Evolutionary conservation across 2,888 invertebrate species (phyloP), one percentile per base, ranked within the genome.

Genomic region (Limnephilus lunatus): DNA sequence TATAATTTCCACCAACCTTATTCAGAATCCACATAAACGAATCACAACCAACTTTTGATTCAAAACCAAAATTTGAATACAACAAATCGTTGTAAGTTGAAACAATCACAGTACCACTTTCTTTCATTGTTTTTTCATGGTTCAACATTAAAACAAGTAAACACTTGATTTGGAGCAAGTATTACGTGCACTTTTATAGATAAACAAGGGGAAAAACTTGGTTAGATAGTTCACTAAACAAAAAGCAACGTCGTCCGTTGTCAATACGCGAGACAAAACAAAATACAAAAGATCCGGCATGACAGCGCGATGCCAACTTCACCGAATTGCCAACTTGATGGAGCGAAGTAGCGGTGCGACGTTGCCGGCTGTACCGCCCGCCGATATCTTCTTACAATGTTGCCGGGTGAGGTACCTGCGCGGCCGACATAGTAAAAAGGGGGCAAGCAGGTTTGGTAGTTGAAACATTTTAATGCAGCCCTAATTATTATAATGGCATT

Each of bases 241-340:
- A 86, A 85, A 80, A 53, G n/a, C 15, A 68, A 85, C 80, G 80
- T 25, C 80, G 44, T 85, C 86, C 90, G 90, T 91, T 80, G 85
- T 39, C 86, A 85, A 68, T 53, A 91, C 32, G 80, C 85, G n/a
- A 91, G 68, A 31, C 90, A 91, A 91, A 91, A 91, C 90, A 91
- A 86, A 86, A 91, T 80, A 53, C 31, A 68, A 68, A 68, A 68
- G 68, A 86, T 85, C 85, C 90, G 85, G 83, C 90, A 91, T 91
- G 90, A 91, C 90, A 91, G 90, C 86, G 90, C 81, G 90, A 12
- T 91, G 86, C 90, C 90, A 91, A 91, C 90, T 39, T 91, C 30
- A 68, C 25, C 48, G 39, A 83, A 68, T n/a, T 68, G 68, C 68
- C 68, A 68, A 68, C 68, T 68, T 68, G 68, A 68, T 68, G 25